Evolutionary conservation across 2,888 invertebrate species (phyloP), one percentile per base, ranked within the genome.

Genomic region (Agonopterix heracliana): DNA sequence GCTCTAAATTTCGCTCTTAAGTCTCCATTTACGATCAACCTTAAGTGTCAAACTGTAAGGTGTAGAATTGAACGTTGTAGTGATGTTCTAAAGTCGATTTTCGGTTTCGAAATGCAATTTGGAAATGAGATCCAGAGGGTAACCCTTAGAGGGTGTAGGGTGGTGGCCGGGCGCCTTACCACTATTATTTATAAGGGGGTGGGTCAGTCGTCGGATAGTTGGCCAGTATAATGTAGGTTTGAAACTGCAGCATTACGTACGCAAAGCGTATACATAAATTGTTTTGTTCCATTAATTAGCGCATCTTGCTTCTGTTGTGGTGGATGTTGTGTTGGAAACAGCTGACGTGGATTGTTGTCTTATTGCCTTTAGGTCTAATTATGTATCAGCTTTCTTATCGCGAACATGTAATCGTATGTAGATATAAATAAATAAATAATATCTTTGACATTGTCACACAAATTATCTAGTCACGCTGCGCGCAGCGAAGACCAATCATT

Each of bases 131-230:
- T 86, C 83, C 79, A 77, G 75, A 69, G 81, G 81, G 81, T 79
- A 74, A 80, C 82, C 83, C 81, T 83, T 77, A 70, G 72, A 74
- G 78, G 77, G 79, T 41, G 72, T 71, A 12, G 71, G 77, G 75
- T 76, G 74, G 74, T 67, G 73, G 78, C 75, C 61, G 78, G 78
- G 76, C 61, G 78, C 74, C 78, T 82, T 81, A 77, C 85, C 81
- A 84, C 86, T 87, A 87, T 86, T 88, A 88, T 87, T 88, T 86
- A 86, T 87, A 86, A 85, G 86, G 77, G 26, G 87, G 81, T 78
- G 84, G 84, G 86, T 84, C 85, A 84, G 83, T 70, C 72, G 71
- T 70, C 68, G 77, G 83, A 80, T 82, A 79, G 81, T 74, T 72
- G 64, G 67, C 66, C 61, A 63, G 63, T 63, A 64, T 67, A 67